Conservation (phyloP, 1,140 invertebrate species). For the Drosophila lowei region DNA sequence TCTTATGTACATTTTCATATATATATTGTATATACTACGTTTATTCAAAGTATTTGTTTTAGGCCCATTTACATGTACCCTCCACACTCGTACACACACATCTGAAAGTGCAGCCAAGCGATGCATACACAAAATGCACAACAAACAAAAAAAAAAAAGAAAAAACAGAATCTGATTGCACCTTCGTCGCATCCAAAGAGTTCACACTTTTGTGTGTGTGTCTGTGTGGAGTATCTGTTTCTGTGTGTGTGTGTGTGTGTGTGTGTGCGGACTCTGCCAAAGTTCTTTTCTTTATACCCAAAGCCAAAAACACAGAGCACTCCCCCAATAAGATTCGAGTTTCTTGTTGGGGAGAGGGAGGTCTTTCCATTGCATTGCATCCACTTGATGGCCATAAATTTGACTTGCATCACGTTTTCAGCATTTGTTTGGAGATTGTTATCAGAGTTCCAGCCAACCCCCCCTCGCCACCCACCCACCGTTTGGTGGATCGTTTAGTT, state of each 20-base stretch:
- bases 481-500: constrained; percentile 26
- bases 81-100: constrained; percentile 32
- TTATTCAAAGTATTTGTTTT: constrained; percentile 27
- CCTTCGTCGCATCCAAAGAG: constrained; percentile 61
- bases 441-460: constrained; percentile 30
- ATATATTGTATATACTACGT: constrained; percentile 12
- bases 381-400: constrained; percentile 75
- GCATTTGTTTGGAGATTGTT: constrained; percentile 55
- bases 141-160: constrained; percentile 29
- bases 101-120: constrained; percentile 64
- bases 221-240: constrained; percentile 1
- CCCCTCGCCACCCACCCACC: too few species aligned
- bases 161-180: constrained; percentile 63
- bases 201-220: constrained; percentile 56
- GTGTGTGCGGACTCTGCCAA: constrained; percentile 15
- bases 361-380: constrained; percentile 23
- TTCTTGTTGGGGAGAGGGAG: neutral
- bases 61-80: constrained; percentile 40
- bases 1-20: neutral
- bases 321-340: constrained; percentile 34
- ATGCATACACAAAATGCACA: constrained; percentile 52
- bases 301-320: neutral
- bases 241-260: constrained; percentile 10
- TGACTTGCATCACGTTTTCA: constrained; percentile 69
- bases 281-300: constrained; percentile 26